Conservation (phyloP, 2,888 invertebrate species). For the Caenorhabditis uteleia region DNA sequence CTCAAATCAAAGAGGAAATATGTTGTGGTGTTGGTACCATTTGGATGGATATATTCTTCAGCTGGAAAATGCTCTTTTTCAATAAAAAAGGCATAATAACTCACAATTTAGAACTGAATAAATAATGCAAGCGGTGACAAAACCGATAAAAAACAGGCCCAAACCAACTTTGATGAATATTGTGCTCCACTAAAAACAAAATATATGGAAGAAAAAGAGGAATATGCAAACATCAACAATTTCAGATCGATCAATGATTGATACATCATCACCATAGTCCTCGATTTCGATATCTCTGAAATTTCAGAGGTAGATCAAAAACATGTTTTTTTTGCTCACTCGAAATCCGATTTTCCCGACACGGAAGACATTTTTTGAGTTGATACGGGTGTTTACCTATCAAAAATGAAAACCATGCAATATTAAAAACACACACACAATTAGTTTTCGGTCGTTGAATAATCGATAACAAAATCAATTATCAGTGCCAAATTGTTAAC, state of each 20-base stretch:
- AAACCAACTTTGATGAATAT: conserved; percentile 29
- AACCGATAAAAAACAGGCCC: conserved; percentile 35
- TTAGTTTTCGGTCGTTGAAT: no score
- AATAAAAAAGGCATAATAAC: not conserved
- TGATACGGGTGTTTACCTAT: no score
- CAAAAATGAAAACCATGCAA: no score
- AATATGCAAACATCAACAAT: conserved; percentile 4
- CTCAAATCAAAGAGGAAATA: conserved; percentile 25
- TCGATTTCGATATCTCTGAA: conserved; percentile 6
- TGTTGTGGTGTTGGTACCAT: conserved; percentile 3
- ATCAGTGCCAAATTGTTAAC: no score
- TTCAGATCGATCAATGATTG: conserved; percentile 33
- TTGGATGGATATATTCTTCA: conserved; percentile 11
- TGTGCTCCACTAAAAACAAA: conserved; percentile 26
- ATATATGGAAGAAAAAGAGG: not conserved
- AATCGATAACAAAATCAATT: no score
- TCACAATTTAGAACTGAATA: conserved; percentile 37
- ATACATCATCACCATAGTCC: conserved; percentile 32
- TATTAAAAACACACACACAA: no score
- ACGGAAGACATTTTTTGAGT: no score
- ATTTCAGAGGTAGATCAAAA: no score
- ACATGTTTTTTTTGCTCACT: no score
- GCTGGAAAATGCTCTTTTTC: conserved; percentile 19
- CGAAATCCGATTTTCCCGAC: no score
- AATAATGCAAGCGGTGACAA: conserved; percentile 37